These are phyloP conservation scores for Ahaetulla prasina DNA, from an alignment of 2,113 vertebrate species.

Conservation along the genomic window DNA sequence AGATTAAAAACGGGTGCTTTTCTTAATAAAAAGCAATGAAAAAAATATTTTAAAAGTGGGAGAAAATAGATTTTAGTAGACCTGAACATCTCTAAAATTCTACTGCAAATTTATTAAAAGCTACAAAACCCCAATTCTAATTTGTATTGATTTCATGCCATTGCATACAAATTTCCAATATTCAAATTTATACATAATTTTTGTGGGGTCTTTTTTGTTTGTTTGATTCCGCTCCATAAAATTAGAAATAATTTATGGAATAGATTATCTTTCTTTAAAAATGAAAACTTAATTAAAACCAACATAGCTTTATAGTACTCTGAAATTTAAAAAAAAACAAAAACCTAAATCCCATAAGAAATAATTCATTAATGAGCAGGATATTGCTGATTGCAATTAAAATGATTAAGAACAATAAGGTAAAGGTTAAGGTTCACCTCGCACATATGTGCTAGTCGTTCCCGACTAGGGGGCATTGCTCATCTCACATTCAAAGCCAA, in stretches of 20 bases:
- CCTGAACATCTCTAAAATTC: neutral
- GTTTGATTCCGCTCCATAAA: neutral
- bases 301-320: neutral
- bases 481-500: no score
- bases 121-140: neutral
- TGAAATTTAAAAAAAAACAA: neutral
- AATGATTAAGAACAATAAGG: neutral
- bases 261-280: neutral
- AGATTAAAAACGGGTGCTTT: neutral
- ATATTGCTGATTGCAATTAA: neutral
- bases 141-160: neutral
- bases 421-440: no score
- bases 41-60: neutral
- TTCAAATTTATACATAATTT: neutral
- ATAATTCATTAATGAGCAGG: neutral
- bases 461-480: no score
- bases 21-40: neutral
- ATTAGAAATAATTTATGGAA: neutral
- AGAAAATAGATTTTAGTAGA: neutral
- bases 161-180: neutral
- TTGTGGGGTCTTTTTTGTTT: neutral
- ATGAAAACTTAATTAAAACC: neutral
- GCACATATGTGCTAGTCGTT: no score
- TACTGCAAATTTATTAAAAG: neutral
- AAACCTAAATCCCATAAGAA: neutral